phyloP scores from a whole-genome alignment of 1,140 invertebrate species.

The Cataglyphis hispanica region DNA sequence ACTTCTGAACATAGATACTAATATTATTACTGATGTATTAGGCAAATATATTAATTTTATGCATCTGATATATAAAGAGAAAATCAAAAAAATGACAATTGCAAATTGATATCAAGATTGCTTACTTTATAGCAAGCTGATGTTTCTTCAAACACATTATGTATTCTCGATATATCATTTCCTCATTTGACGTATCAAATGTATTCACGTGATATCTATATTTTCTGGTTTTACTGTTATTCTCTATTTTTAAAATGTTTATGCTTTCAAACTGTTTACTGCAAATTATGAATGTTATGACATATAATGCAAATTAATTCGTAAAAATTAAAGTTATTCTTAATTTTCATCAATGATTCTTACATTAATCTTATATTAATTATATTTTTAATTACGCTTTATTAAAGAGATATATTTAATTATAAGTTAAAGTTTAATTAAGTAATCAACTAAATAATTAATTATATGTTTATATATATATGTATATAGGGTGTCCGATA shows the following conservation, averaged over 20 bases:
- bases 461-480: not conserved
- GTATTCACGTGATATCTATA: not conserved
- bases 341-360: too few species aligned
- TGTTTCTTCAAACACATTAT: constrained; percentile 39
- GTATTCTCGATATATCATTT: constrained; percentile 16
- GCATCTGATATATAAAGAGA: not conserved
- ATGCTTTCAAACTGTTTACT: constrained; percentile 30
- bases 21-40: not conserved
- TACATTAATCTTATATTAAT: too few species aligned
- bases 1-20: not conserved
- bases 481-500: too few species aligned
- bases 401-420: not conserved
- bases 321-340: too few species aligned
- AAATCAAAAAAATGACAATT: not conserved
- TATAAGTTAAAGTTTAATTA: too few species aligned
- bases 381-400: too few species aligned
- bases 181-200: not conserved
- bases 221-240: not conserved
- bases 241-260: not conserved
- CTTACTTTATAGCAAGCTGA: constrained; percentile 34
- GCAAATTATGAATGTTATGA: not conserved
- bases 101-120: not conserved
- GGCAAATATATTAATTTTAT: not conserved
- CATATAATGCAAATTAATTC: too few species aligned
- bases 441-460: not conserved